Percentiles rank a stretch among this genome's conserved stretches.
phyloP scores from a whole-genome alignment of 2,113 vertebrate species.

The Cryptotis parvus region DNA sequence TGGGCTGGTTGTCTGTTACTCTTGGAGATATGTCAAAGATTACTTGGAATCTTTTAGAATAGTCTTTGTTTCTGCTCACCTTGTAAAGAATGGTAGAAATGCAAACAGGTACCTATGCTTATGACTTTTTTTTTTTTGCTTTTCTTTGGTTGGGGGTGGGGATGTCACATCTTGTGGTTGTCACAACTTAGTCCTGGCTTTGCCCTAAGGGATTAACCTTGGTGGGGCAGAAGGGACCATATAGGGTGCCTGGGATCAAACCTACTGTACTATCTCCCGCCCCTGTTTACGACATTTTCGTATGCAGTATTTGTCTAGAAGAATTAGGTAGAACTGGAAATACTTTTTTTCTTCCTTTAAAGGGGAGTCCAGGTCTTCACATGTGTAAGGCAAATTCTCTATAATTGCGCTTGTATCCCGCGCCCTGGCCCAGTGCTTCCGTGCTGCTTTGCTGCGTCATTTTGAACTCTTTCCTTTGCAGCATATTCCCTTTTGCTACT shows the following conservation, averaged over 20 bases:
- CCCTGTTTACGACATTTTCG: no score
- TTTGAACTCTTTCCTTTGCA: slow-evolving; percentile 10
- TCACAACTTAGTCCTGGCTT: no score
- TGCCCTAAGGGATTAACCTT: no score
- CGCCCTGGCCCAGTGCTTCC: no score
- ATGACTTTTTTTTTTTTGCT: not conserved
- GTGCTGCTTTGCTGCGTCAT: not conserved
- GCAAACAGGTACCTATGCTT: not conserved
- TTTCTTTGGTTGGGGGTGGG: no score
- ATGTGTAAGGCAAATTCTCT: no score
- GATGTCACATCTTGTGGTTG: no score
- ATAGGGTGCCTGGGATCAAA: no score
- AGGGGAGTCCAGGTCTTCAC: no score
- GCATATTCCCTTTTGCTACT: not conserved
- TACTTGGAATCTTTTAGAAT: not conserved
- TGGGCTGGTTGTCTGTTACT: slow-evolving; percentile 1
- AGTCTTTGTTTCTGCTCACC: not conserved
- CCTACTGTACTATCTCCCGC: no score
- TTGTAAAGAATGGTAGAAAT: not conserved
- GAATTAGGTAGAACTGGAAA: not conserved
- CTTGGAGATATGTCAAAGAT: not conserved
- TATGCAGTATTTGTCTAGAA: not conserved
- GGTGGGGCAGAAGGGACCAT: no score
- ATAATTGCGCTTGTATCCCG: no score
- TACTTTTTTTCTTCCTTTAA: not conserved